Percentiles rank a stretch among this genome's conserved stretches.
Evolutionary conservation across 2,113 vertebrate species (phyloP).

Genomic region (Neomonachus schauinslandi): DNA sequence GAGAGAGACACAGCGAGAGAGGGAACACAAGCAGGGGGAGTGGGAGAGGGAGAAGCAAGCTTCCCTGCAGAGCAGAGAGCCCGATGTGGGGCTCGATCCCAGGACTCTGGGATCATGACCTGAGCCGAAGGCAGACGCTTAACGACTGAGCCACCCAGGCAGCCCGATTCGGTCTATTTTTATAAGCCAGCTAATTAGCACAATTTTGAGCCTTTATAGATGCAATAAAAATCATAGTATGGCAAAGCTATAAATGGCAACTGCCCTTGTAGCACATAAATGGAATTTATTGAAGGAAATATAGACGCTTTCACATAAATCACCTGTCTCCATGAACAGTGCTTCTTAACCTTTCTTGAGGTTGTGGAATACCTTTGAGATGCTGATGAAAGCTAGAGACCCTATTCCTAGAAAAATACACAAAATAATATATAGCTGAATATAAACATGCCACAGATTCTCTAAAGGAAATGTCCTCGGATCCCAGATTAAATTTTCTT

Average conservation of each 20-base stretch:
- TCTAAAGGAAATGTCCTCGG: background rate
- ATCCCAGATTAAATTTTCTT: background rate
- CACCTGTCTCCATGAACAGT: background rate
- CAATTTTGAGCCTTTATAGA: conserved; percentile 60
- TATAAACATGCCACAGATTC: background rate
- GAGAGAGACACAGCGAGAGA: too few species aligned
- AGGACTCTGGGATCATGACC: too few species aligned
- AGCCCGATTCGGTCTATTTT: conserved; percentile 53
- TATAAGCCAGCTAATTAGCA: conserved; percentile 60
- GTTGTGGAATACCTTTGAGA: background rate
- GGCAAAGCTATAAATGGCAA: conserved; percentile 44
- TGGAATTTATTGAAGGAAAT: conserved; percentile 45
- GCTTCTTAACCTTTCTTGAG: background rate
- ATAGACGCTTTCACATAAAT: conserved; percentile 18
- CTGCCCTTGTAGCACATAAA: background rate
- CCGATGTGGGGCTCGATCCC: too few species aligned
- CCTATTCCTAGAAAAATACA: background rate
- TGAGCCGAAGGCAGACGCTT: too few species aligned
- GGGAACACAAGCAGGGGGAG: too few species aligned
- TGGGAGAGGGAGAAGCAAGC: too few species aligned
- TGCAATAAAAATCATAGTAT: conserved; percentile 49
- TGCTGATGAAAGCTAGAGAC: background rate
- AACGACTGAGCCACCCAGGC: too few species aligned
- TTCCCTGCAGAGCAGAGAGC: too few species aligned
- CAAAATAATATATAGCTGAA: background rate